Evolutionary conservation across 2,797 vertebrate species (phyloP).

Genomic region (Falco concolor): DNA sequence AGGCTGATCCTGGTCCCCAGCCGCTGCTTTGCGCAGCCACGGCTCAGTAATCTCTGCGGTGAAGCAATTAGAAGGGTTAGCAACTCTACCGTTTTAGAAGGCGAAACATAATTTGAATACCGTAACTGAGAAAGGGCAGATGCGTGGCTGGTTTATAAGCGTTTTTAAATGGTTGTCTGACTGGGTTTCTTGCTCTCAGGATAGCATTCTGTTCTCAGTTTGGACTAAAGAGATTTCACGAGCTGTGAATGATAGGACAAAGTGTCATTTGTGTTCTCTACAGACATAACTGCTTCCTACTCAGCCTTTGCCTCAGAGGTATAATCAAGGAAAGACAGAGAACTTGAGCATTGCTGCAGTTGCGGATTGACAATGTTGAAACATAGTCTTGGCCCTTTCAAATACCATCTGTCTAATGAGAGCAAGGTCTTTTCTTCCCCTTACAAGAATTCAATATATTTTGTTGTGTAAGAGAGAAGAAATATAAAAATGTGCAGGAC

Average conservation of each 20-base stretch:
- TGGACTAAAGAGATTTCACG: slow-evolving; percentile 42
- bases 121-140: neutral
- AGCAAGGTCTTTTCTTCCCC: neutral
- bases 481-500: neutral
- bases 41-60: neutral
- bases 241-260: slow-evolving; percentile 8
- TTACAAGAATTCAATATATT: neutral
- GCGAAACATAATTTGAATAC: neutral
- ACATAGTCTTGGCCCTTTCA: neutral
- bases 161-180: neutral
- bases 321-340: neutral
- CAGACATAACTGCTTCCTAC: slow-evolving; percentile 23
- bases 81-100: neutral
- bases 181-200: slow-evolving; percentile 8
- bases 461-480: neutral
- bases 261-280: slow-evolving; percentile 43
- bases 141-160: neutral
- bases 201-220: slow-evolving; percentile 31
- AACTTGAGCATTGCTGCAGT: neutral
- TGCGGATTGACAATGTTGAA: neutral
- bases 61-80: neutral
- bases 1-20: neutral
- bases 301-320: slow-evolving; percentile 42
- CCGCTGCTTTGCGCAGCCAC: neutral
- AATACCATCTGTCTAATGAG: slow-evolving; percentile 14